phyloP scores from a whole-genome alignment of 2,797 vertebrate species.

The Aphelocoma californica region DNA sequence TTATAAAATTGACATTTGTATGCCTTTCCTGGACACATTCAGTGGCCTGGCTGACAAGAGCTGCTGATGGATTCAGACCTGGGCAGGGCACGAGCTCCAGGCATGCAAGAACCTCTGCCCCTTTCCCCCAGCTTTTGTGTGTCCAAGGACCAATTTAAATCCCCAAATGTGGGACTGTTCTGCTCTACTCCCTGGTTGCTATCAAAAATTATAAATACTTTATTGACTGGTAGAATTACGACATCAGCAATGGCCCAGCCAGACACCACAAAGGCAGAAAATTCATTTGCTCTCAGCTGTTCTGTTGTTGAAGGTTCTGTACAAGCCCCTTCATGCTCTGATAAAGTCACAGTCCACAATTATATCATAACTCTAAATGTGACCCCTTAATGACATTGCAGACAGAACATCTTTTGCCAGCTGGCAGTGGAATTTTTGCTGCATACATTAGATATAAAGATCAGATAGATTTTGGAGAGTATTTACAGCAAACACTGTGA shows the following conservation, averaged over 20 bases:
- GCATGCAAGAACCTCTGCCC: not conserved
- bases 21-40: not conserved
- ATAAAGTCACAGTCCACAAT: not conserved
- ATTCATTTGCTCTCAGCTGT: not conserved
- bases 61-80: not conserved
- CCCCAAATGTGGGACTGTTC: not conserved
- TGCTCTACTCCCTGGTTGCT: not conserved
- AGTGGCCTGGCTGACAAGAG: not conserved
- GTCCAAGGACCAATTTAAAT: not conserved
- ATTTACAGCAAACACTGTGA: not conserved
- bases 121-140: not conserved
- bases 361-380: not conserved
- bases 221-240: not conserved
- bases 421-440: not conserved
- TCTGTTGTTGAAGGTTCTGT: not conserved
- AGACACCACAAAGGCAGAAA: not conserved
- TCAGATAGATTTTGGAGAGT: not conserved
- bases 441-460: not conserved
- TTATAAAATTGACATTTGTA: not conserved
- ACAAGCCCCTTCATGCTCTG: not conserved
- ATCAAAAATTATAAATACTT: not conserved
- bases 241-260: not conserved
- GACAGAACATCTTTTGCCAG: not conserved
- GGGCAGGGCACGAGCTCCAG: not conserved
- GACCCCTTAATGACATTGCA: not conserved